phyloP scores from a whole-genome alignment of 1,140 invertebrate species.

The Bombus superbus region DNA sequence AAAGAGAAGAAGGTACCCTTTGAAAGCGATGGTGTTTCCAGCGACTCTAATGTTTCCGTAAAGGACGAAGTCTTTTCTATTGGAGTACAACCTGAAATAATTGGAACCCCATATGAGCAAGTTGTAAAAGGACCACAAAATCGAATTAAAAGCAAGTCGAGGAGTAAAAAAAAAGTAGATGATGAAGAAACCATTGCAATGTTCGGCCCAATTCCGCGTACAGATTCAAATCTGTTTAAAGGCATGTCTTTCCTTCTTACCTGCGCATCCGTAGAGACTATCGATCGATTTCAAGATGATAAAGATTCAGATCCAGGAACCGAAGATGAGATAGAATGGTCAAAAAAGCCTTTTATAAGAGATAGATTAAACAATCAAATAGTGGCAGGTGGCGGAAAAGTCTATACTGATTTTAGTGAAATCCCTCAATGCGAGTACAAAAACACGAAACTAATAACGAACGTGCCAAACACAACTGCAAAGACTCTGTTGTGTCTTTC shows the following conservation, averaged over 20 bases:
- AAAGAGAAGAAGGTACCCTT: constrained; percentile 2
- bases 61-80: constrained; percentile 73
- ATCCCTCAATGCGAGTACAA: constrained; percentile 83
- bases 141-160: constrained; percentile 70
- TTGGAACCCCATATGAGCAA: constrained; percentile 76
- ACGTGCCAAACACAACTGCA: constrained; percentile 84
- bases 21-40: constrained; percentile 60
- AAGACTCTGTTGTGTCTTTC: constrained; percentile 85
- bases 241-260: constrained; percentile 84
- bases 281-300: constrained; percentile 68
- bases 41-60: constrained; percentile 43
- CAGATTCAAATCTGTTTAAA: constrained; percentile 81
- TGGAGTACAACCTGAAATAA: constrained; percentile 83
- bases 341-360: constrained; percentile 83
- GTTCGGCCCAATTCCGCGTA: constrained; percentile 83
- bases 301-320: constrained; percentile 71
- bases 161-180: constrained; percentile 65
- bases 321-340: constrained; percentile 82
- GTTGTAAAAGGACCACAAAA: constrained; percentile 62
- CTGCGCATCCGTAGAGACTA: constrained; percentile 77
- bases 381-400: constrained; percentile 82
- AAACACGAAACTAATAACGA: constrained; percentile 83
- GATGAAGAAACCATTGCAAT: constrained; percentile 79
- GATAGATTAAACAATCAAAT: constrained; percentile 84
- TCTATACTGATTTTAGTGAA: constrained; percentile 84